Base-by-base conservation (phyloP, 2,888 invertebrate species). In the Apoderus coryli region DNA sequence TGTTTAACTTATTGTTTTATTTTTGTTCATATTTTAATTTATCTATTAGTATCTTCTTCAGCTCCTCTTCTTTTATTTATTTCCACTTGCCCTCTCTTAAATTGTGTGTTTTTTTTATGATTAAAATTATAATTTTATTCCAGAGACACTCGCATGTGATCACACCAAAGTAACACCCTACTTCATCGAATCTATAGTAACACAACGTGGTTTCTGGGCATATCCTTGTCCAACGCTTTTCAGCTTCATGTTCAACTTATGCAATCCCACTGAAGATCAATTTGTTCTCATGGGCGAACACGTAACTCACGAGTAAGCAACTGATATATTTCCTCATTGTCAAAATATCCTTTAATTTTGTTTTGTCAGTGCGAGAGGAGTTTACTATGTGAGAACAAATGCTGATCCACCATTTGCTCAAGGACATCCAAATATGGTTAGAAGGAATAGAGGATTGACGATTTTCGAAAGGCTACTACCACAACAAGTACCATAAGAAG, bases 101-200 rank as follows among this genome's bases (percentile, higher is more conserved):
- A n/a, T n/a, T n/a, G n/a, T n/a, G n/a, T n/a, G n/a, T n/a, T n/a
- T n/a, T n/a, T n/a, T n/a, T n/a, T n/a, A n/a, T n/a, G n/a, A n/a
- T n/a, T n/a, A 19, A 19, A n/a, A n/a, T 7, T 19, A 7, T 19
- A 7, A n/a, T 19, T 32, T 35, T 25, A 31, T 36, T 60, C 10
- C 56, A 85, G 85, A 82, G 64, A 85, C 85, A 1, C 59, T 86
- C 36, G 79, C 86, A 14, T 86, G 86, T 54, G 86, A 86, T 55
- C 86, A 86, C 53, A 86, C 85, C 4, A 84, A 82, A 61, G 86
- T 86, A 35, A 85, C 86, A 3, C 86, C 86, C 6, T 85, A 84
- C 54, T 86, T 85, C 54, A 84, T 86, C 41, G 86, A 86, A 56
- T 86, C 85, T 2, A 85, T 86, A 44, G 79, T 78, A 45, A 73